A percentile compares a stretch with the other conserved stretches of the same genome.
Conservation (phyloP, 1,140 invertebrate genomes). For the Drosophila prosaltans region DNA sequence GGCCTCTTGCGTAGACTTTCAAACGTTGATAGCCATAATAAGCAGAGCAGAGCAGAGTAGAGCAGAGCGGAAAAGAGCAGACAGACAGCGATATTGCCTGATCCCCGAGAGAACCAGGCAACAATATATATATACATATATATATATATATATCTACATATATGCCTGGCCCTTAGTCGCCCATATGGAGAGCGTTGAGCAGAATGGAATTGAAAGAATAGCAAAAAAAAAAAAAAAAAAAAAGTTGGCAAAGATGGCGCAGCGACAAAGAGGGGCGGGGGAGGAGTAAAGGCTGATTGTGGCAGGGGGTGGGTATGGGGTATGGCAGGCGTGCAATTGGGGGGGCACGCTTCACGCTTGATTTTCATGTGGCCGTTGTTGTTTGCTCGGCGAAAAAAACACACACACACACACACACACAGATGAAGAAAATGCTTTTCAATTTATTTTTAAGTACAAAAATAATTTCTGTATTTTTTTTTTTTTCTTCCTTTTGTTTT, state of each 20-base stretch:
- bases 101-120: conserved; percentile 37
- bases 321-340: background rate
- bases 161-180: conserved; percentile 12
- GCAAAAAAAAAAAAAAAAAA: background rate
- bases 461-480: conserved; percentile 64
- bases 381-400: conserved; percentile 27
- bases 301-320: background rate
- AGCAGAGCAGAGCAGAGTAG: conserved; percentile 39
- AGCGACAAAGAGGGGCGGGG: no score
- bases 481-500: conserved; percentile 22
- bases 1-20: conserved; percentile 11
- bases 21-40: conserved; percentile 49
- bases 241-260: no score
- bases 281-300: background rate
- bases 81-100: conserved; percentile 17
- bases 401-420: conserved; percentile 40
- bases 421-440: conserved; percentile 80
- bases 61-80: conserved; percentile 35
- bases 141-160: no score
- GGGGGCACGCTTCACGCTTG: conserved; percentile 70
- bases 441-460: conserved; percentile 82
- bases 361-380: conserved; percentile 76
- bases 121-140: conserved; percentile 1
- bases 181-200: conserved; percentile 24
- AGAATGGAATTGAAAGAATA: conserved; percentile 12